Evolutionary conservation across 2,888 invertebrate genomes (phyloP), one percentile per base, ranked within the genome.

Genomic region (Augiades crinisus): DNA sequence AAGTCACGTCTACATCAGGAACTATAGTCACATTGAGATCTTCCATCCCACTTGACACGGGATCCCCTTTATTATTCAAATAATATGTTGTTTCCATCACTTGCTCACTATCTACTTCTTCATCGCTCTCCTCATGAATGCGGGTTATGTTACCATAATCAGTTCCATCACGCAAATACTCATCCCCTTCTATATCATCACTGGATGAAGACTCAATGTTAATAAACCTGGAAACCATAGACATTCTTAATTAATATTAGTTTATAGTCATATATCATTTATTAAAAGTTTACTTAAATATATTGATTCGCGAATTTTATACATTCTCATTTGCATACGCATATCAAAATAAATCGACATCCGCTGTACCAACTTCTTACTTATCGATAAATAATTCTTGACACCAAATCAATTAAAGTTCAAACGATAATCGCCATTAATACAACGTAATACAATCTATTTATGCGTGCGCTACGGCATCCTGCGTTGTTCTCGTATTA

Each of bases 161-260:
- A 1, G 84, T 85, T 5, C 89, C 89, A 56, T 89, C 89, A 1
- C 81, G 65, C 8, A 89, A 72, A 58, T 88, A 89, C 36, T 86
- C 89, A 64, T 88, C 85, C 21, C 89, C 88, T 57, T 92, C 92
- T 36, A 92, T 90, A 21, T 92, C 91, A 34, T 92, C 90, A 24
- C 91, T 91, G 12, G 94, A 91, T 67, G 94, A 93, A 22, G 94
- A 93, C 74, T 94, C 94, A 65, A 94, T 93, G 67, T 92, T 93
- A 40, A 93, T 86, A 67, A 93, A 93, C 30, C 92, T 92, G 72
- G 45, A 83, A 71, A 40, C 7, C 5, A 13, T 5, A 21, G 2
- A 24, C 7, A 7, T 10, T 1, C 10, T 17, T 6, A 0, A 10
- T 27, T 30, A 40, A 8, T n/a, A n/a, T n/a, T n/a, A n/a, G n/a